Base-by-base conservation (phyloP, 2,888 invertebrate genomes). In the Tachina grossa region DNA sequence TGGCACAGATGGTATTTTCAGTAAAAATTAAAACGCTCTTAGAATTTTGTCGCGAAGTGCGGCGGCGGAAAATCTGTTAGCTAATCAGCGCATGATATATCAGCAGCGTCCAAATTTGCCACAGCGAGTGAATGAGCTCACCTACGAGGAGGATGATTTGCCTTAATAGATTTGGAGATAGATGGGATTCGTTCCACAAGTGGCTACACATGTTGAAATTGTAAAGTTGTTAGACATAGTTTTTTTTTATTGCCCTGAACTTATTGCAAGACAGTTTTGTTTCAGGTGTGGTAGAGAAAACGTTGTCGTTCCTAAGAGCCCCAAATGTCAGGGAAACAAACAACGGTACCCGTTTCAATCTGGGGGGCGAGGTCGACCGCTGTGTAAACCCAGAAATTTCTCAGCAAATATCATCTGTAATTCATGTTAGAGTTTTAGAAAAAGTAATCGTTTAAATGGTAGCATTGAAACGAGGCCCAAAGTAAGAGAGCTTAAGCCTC, bases 351-450 rank as follows among this genome's bases (percentile, higher is more conserved):
- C 41, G 41, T 41, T n/a, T 6, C 9, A 9, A 16, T 9, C 10
- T 22, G 22, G 41, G 61, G 41, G 61, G 3, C 61, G 39, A 6
- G 61, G n/a, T 61, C 61, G 61, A 61, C 41, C 8, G n/a, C n/a
- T 1, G 41, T 61, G 0, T 61, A 41, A 16, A n/a, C n/a, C 61
- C 61, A 59, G 41, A n/a, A 14, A n/a, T n/a, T n/a, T n/a, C n/a
- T n/a, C n/a, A n/a, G n/a, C n/a, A n/a, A n/a, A n/a, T n/a, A n/a
- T n/a, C n/a, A n/a, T n/a, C n/a, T n/a, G n/a, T n/a, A n/a, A n/a
- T n/a, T n/a, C n/a, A n/a, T n/a, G n/a, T n/a, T n/a, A n/a, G n/a
- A n/a, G n/a, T n/a, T n/a, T n/a, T n/a, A n/a, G n/a, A n/a, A n/a
- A n/a, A n/a, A n/a, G n/a, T n/a, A n/a, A n/a, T n/a, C n/a, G n/a